phyloP scores from a whole-genome alignment of 2,888 invertebrate genomes.

The Melieria picta region DNA sequence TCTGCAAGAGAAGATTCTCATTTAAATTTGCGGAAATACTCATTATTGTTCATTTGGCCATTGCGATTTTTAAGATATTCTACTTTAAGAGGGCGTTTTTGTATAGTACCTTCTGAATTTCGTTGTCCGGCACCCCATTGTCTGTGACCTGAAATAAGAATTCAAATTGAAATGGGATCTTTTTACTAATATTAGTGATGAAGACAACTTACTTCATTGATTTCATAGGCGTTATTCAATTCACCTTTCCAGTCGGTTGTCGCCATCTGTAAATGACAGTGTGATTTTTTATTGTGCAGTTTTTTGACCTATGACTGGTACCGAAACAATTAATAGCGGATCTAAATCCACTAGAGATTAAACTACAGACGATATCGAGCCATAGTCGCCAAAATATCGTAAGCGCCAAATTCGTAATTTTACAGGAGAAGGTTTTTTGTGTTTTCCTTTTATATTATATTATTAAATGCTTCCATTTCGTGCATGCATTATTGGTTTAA shows the following conservation, averaged over 20 bases:
- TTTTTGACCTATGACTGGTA: neutral
- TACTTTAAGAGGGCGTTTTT: too few relatives aligned
- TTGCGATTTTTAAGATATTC: too few relatives aligned
- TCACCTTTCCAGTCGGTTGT: slow-evolving; percentile 45
- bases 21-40: too few relatives aligned
- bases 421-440: too few relatives aligned
- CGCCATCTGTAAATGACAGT: slow-evolving; percentile 45
- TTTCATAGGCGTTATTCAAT: slow-evolving; percentile 52
- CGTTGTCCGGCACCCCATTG: neutral
- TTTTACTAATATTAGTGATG: neutral
- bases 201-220: slow-evolving; percentile 50
- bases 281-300: neutral
- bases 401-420: too few relatives aligned
- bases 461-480: too few relatives aligned
- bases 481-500: too few relatives aligned
- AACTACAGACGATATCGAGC: too few relatives aligned
- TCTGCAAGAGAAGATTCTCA: too few relatives aligned
- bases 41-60: too few relatives aligned
- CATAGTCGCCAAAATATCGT: too few relatives aligned
- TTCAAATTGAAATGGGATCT: neutral
- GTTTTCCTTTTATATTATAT: too few relatives aligned
- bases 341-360: neutral
- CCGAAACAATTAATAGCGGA: neutral
- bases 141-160: neutral
- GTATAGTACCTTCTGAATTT: neutral